A percentile compares a stretch with the other conserved stretches of the same genome.
Evolutionary conservation across 1,140 invertebrate genomes (phyloP).

Genomic region (Cataglyphis hispanica): DNA sequence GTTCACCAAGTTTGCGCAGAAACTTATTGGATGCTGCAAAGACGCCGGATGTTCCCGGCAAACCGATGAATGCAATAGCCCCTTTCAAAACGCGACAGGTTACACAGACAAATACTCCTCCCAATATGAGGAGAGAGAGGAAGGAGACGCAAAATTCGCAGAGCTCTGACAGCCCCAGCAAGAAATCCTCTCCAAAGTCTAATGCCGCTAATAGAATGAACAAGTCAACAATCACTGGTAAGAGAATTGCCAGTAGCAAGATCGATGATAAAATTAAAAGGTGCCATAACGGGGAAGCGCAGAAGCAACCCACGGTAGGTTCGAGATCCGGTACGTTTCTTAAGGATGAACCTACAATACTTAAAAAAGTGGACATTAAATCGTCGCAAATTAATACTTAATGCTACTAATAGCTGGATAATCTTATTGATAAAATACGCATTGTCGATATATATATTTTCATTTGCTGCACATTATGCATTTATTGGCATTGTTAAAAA

Average conservation of each 20-base stretch:
- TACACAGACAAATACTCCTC: conserved; percentile 52
- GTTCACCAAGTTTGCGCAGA: conserved; percentile 81
- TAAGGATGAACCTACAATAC: conserved; percentile 90
- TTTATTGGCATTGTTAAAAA: background rate
- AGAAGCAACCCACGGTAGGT: conserved; percentile 84
- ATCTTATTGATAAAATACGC: background rate
- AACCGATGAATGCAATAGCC: conserved; percentile 66
- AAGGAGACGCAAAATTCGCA: conserved; percentile 76
- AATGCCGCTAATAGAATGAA: conserved; percentile 73
- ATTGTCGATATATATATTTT: conserved; percentile 8
- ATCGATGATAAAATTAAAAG: conserved; percentile 81
- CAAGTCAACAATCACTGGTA: conserved; percentile 62
- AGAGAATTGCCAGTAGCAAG: conserved; percentile 43
- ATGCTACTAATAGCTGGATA: conserved; percentile 46
- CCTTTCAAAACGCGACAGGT: conserved; percentile 61
- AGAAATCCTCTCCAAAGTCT: conserved; percentile 82
- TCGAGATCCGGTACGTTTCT: conserved; percentile 91
- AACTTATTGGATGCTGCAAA: conserved; percentile 84
- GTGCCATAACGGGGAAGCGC: conserved; percentile 80
- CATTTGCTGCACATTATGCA: background rate
- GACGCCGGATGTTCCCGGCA: conserved; percentile 81
- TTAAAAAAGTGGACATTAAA: conserved; percentile 86
- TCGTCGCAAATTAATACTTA: conserved; percentile 82
- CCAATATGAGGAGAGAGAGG: conserved; percentile 73
- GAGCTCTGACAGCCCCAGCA: conserved; percentile 81